phyloP scores from a whole-genome alignment of 1,140 invertebrate species.

The Drosophila paulistorum region DNA sequence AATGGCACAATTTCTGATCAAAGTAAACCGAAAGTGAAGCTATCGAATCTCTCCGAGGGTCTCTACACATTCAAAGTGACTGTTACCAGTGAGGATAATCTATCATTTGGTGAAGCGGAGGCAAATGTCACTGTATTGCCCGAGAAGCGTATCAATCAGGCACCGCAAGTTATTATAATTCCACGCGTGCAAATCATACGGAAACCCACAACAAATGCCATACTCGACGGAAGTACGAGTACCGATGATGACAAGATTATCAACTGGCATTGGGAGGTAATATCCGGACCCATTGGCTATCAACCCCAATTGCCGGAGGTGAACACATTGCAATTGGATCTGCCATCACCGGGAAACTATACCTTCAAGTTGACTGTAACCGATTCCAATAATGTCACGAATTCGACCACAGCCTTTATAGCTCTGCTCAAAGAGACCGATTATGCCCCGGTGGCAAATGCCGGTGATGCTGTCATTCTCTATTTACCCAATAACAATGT shows the following conservation, averaged over 20 bases:
- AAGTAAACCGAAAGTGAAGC: slow-evolving; percentile 90
- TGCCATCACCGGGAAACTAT: slow-evolving; percentile 94
- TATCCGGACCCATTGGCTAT: slow-evolving; percentile 93
- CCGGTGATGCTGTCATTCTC: slow-evolving; percentile 94
- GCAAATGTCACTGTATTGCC: slow-evolving; percentile 96
- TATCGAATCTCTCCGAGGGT: slow-evolving; percentile 92
- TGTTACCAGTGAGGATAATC: slow-evolving; percentile 87
- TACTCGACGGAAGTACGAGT: slow-evolving; percentile 91
- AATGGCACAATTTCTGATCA: slow-evolving; percentile 92
- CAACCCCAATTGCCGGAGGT: slow-evolving; percentile 90
- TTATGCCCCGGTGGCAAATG: slow-evolving; percentile 97
- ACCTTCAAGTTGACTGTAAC: slow-evolving; percentile 96
- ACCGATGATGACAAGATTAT: slow-evolving; percentile 93
- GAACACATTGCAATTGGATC: slow-evolving; percentile 92
- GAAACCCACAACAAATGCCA: slow-evolving; percentile 93
- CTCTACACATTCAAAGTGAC: slow-evolving; percentile 94
- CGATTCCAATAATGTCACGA: slow-evolving; percentile 94
- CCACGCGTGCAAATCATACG: slow-evolving; percentile 93
- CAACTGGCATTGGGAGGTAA: slow-evolving; percentile 95
- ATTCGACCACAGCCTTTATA: slow-evolving; percentile 94
- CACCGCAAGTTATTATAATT: slow-evolving; percentile 93
- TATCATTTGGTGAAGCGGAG: slow-evolving; percentile 91
- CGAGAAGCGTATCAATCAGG: slow-evolving; percentile 92
- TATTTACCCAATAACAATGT: slow-evolving; percentile 95
- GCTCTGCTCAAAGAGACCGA: slow-evolving; percentile 95